Base-by-base conservation (phyloP, 2,797 vertebrate species). In the Enoplosus armatus region DNA sequence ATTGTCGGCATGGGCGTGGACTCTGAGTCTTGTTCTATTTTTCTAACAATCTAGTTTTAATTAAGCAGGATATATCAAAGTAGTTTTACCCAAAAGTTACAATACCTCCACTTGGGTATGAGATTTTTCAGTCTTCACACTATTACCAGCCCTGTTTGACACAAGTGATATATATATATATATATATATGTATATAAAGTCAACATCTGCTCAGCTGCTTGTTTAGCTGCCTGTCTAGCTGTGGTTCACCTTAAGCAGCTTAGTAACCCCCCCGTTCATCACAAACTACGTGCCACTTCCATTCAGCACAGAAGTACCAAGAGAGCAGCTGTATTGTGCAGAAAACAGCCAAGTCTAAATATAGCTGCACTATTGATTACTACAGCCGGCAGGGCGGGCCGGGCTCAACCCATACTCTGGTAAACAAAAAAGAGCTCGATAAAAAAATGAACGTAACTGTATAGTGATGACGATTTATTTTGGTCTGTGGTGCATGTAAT, bases 341-440 rank as follows among this genome's bases (percentile, higher is more conserved):
- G 56, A 84, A 84, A 87, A 53, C 26, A 75, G 26, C 35, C 31
- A 41, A 11, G 59, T 78, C 90, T 92, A 93, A 92, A 92, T 85
- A 85, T 94, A 94, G 90, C 77, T 31, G 61, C 78, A 62, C 24
- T 83, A 94, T 93, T 87, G 93, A 95, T 94, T 83, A 82, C 83
- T 83, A 72, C 77, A 80, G 77, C 58, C 29, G 26, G 77, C 66
- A 79, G 82, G 35, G 59, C 79, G 39, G 64, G 47, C 39, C 22
- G 5, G 35, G 69, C 74, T 73, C 65, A 67, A 48, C 66, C 72
- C 79, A 90, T 85, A 77, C 74, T 79, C 62, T 59, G 60, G 72
- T 80, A 64, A 80, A 83, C 82, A 80, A 48, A 79, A 26, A 60
- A 48, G 47, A 37, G 79, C 69, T 68, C 4, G 43, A 75, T 78